Percentiles rank a stretch among this genome's conserved stretches.
phyloP scores from a whole-genome alignment of 2,888 invertebrate species.

The Tridacna gigas region DNA sequence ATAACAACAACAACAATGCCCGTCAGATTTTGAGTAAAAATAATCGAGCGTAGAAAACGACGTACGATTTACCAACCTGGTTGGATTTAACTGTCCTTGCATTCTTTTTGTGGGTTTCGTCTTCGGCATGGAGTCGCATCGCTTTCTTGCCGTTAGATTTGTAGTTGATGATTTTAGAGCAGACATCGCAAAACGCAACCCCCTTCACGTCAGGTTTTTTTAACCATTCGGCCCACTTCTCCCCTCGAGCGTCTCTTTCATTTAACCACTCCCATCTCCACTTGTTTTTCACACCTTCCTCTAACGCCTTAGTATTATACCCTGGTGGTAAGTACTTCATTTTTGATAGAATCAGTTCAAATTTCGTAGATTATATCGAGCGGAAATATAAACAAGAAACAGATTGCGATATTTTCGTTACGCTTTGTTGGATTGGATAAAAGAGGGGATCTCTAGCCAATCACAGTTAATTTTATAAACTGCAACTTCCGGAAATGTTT shows the following conservation, averaged over 20 bases:
- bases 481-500: no score
- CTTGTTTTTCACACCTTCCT: background rate
- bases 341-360: no score
- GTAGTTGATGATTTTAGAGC: constrained; percentile 38
- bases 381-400: no score
- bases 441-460: no score
- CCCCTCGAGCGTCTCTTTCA: constrained; percentile 14
- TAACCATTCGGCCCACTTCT: constrained; percentile 22
- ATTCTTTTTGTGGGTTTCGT: constrained; percentile 22
- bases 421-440: no score
- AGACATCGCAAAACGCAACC: constrained; percentile 28
- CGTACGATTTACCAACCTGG: constrained; percentile 15
- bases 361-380: no score
- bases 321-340: no score
- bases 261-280: constrained; percentile 43
- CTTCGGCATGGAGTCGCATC: constrained; percentile 24
- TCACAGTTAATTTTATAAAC: no score
- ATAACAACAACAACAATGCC: no score
- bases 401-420: no score
- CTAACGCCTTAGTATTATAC: background rate
- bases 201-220: constrained; percentile 33
- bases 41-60: no score
- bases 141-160: constrained; percentile 42
- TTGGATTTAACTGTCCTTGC: constrained; percentile 19
- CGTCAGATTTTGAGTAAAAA: no score